Evolutionary conservation across 2,113 vertebrate genomes (phyloP), one percentile per base, ranked within the genome.

Genomic region (Malurus alboscapulatus): DNA sequence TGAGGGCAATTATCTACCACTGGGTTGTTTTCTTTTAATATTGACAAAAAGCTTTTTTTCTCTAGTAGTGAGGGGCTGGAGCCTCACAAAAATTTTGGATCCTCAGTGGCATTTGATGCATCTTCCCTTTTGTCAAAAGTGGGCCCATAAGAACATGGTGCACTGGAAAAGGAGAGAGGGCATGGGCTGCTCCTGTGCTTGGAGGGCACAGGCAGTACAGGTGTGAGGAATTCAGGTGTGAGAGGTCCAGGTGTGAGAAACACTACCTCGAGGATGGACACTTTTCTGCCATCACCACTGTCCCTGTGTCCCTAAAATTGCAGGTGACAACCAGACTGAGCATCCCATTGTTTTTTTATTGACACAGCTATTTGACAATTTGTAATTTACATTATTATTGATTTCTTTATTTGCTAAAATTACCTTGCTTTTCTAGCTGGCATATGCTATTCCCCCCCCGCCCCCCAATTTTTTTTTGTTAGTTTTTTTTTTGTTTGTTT

Each of bases 1-100:
- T 0, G 66, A 94, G 4, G 22, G 79, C 74, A 92, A 96, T 95
- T 91, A 96, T 90, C 81, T 82, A 91, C 88, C 88, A 66, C 90
- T 1, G 20, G 30, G 62, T 84, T 91, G 25, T 63, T 96, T 96
- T 95, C 89, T 69, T 90, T 72, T 29, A 34, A 58, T 44, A 65
- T n/a, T 74, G 84, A 82, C 92, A 90, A 94, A 94, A 86, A 0
- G 0, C 9, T 2, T 24, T 78, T 21, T 47, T 80, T 67, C 81
- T 29, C 44, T 36, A 32, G 15, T 58, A 40, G 36, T 1, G 57
- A 30, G 10, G 57, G 36, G 54, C 54, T 71, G 53, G 63, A 55
- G 18, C 17, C 9, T 71, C 65, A n/a, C 0, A 1, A 12, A 36
- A 79, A n/a, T 34, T 65, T 30, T 25, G 36, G 21, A 15, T 47